A percentile compares a stretch with the other conserved stretches of the same genome.
phyloP scores from a whole-genome alignment of 2,888 invertebrate genomes.

The Eupithecia inturbata region DNA sequence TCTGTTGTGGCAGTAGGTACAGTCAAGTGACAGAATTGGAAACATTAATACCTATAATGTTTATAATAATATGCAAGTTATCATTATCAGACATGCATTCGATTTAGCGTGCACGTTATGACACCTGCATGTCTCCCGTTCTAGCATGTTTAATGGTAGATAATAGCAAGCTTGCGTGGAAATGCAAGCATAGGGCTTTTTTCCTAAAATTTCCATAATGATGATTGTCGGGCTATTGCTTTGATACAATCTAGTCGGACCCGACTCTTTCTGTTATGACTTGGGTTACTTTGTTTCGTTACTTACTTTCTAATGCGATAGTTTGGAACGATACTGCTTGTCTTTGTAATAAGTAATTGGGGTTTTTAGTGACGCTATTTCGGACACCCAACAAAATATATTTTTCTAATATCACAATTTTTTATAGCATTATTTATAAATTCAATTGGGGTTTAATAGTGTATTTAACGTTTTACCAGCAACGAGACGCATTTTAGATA shows the following conservation, averaged over 20 bases:
- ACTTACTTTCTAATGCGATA: not conserved
- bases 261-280: not conserved
- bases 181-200: slow-evolving; percentile 5
- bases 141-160: not conserved
- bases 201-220: not conserved
- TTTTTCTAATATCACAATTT: no score
- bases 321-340: not conserved
- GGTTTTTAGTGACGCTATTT: not conserved
- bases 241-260: slow-evolving; percentile 8
- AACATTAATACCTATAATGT: not conserved
- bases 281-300: not conserved
- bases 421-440: no score
- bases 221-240: slow-evolving; percentile 2
- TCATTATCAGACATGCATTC: not conserved
- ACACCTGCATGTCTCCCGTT: slow-evolving; percentile 12
- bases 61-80: not conserved
- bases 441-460: not conserved
- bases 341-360: not conserved
- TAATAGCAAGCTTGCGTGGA: slow-evolving; percentile 15
- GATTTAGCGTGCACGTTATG: slow-evolving; percentile 15
- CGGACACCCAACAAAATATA: not conserved
- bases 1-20: not conserved
- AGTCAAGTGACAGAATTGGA: not conserved
- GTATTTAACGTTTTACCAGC: not conserved
- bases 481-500: not conserved